Evolutionary conservation across 2,888 invertebrate genomes (phyloP), one percentile per base, ranked within the genome.

Genomic region (Malachius bipustulatus): DNA sequence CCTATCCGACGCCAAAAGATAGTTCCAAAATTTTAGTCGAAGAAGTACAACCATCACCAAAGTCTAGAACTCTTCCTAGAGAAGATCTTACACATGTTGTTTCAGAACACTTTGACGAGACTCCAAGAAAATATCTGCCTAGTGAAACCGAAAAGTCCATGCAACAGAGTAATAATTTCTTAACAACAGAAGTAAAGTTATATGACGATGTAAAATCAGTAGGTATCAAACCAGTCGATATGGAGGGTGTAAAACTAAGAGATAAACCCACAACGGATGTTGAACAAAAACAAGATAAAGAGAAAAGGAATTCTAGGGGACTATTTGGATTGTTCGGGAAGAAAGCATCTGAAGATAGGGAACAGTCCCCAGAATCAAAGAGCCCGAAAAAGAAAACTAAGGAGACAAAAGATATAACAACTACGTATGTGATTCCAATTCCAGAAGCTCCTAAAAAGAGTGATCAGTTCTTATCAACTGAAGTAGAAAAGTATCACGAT

Each of bases 271-370:
- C 26, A 4, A 41, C 41, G 26, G 40, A 40, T 24, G 37, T 19
- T 19, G 24, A 19, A 35, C 52, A 51, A 35, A 46, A 46, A 24
- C 50, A 51, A 4, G 43, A 47, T 14, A 49, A 50, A 9, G 38
- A 42, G 37, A 47, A 47, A 35, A n/a, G n/a, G n/a, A n/a, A n/a
- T n/a, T n/a, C n/a, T n/a, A n/a, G 37, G 9, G 49, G 50, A 30
- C 32, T 55, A 2, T 50, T 52, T 34, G 50, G 51, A 8, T 16
- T 54, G 10, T 55, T 55, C 40, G 42, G 46, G 4, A 55, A 54
- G 35, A 53, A 51, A 35, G 46, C 46, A 19, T 51, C 52, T 4
- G 42, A 47, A 15, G 50, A 50, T 8, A 39, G 43, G 37, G 48
- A 47, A 35, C 27, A 6, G 14, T 43, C 46, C 11, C 16, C 26